Base-by-base conservation (phyloP, 2,113 vertebrate species). In the Epinephelus moara region DNA sequence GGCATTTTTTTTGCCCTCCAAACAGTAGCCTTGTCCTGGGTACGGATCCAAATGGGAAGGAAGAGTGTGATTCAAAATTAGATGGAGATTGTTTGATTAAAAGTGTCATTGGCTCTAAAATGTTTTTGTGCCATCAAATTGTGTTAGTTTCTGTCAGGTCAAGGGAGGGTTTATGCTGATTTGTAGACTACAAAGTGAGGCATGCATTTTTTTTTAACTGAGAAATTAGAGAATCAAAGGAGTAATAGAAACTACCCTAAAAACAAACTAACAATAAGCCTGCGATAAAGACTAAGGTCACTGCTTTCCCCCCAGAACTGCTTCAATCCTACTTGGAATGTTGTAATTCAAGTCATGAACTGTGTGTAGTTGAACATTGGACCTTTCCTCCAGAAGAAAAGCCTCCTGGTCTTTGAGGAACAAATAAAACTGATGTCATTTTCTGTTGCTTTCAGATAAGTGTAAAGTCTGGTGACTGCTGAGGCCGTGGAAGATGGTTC, bases 371-470 rank as follows among this genome's bases (percentile, higher is more conserved):
- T 23, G 23, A 42, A 57, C 21, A 2, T 15, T 47, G 42, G 50
- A 45, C 42, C 23, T 71, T 80, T 78, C 47, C 19, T n/a, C 27
- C 15, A 4, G 5, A 7, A 63, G 57, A 80, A 75, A 85, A 73
- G 27, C 45, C 45, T 60, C n/a, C 33, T 30, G 47, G 45, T 40
- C 4, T 63, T 69, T 69, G 25, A 70, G 49, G 37, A 50, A 63
- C 59, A 56, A 70, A 63, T 49, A 68, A 27, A 70, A 59, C 6
- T 15, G 10, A 17, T 11, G 18, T 61, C 57, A 12, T 42, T 10
- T 25, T 81, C 27, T 21, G 30, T 3, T 52, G 15, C 49, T 30
- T 27, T 78, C 21, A 3, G 27, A 45, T 14, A 76, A 62, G 25
- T 21, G 12, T 40, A 42, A 63, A 33, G 9, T 74, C 33, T 56